Conservation (phyloP, 2,797 vertebrate genomes). For the Sebastes variabilis region DNA sequence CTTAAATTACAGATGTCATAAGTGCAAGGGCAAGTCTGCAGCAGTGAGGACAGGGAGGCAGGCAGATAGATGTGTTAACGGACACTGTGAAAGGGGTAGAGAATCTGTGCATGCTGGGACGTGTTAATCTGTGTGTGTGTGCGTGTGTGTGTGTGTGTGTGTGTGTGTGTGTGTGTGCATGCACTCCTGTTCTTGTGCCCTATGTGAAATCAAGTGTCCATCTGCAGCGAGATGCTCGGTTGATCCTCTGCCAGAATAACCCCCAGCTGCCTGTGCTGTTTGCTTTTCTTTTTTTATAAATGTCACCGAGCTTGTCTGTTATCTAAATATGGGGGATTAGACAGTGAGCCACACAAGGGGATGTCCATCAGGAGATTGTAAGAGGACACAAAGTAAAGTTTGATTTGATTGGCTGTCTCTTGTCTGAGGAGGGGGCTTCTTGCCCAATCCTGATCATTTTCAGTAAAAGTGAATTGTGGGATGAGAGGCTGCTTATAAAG, state of each 20-base stretch:
- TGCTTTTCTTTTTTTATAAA: constrained; percentile 62
- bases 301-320: constrained; percentile 75
- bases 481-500: constrained; percentile 71
- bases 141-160: constrained; percentile 12
- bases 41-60: constrained; percentile 34
- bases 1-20: constrained; percentile 62
- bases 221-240: constrained; percentile 63
- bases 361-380: constrained; percentile 56
- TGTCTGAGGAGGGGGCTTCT: constrained; percentile 32
- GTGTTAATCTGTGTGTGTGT: constrained; percentile 41
- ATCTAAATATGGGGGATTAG: constrained; percentile 79
- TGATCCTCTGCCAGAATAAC: constrained; percentile 79
- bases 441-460: constrained; percentile 78
- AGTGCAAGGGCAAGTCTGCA: constrained; percentile 45
- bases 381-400: constrained; percentile 35
- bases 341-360: constrained; percentile 54
- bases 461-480: constrained; percentile 35
- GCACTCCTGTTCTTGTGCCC: neutral
- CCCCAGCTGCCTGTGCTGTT: constrained; percentile 53
- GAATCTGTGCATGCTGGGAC: constrained; percentile 19
- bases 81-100: constrained; percentile 20
- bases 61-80: constrained; percentile 36
- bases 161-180: neutral
- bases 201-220: constrained; percentile 54
- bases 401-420: constrained; percentile 73